These are phyloP conservation scores for Melinaea menophilus DNA, from an alignment of 2,888 invertebrate species.

Conservation along the genomic window DNA sequence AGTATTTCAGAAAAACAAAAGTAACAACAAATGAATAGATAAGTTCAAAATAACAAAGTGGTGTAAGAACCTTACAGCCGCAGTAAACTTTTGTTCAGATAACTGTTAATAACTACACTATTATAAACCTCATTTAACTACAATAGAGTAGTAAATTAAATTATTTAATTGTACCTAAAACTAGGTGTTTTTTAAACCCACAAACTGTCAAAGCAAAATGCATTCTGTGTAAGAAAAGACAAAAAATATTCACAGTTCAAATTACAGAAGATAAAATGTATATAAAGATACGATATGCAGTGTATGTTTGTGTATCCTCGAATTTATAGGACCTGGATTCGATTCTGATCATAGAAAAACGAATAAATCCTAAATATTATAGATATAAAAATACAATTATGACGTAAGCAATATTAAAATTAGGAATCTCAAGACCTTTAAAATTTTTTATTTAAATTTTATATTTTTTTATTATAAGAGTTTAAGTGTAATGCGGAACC, in stretches of 20 bases:
- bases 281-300: too few species aligned
- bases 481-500: too few species aligned
- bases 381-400: too few species aligned
- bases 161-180: constrained; percentile 1
- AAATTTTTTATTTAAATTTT: too few species aligned
- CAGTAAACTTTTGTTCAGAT: constrained; percentile 48
- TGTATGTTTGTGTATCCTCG: too few species aligned
- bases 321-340: too few species aligned
- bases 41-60: constrained; percentile 28
- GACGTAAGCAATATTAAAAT: too few species aligned
- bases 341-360: too few species aligned
- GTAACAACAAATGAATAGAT: not conserved
- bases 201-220: constrained; percentile 6
- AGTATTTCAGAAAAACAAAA: not conserved
- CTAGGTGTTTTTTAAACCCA: constrained; percentile 10
- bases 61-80: constrained; percentile 45
- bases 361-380: too few species aligned
- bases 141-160: not conserved
- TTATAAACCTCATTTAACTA: not conserved
- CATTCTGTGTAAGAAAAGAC: not conserved
- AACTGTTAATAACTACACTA: constrained; percentile 31
- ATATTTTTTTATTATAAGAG: too few species aligned
- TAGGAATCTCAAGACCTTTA: too few species aligned
- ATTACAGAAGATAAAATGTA: too few species aligned
- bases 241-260: constrained; percentile 17